Percentiles rank a stretch among this genome's conserved stretches.
Conservation (phyloP, 64 coral and sea anemone species). For the Cladopsammia gracilis region DNA sequence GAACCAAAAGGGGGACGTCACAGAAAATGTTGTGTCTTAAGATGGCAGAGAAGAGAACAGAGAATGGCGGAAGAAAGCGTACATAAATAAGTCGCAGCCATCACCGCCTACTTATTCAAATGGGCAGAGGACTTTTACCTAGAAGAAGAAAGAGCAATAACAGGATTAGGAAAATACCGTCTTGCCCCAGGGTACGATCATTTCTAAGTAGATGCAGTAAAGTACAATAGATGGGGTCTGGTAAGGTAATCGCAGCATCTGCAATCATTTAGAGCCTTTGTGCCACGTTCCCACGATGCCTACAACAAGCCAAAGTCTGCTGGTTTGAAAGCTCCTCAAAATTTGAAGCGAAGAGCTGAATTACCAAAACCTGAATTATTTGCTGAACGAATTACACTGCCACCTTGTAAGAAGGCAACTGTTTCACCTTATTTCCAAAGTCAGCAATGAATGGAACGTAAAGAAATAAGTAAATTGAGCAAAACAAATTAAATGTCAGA, state of each 20-base stretch:
- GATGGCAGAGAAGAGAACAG: too few relatives aligned
- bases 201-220: conserved; percentile 59
- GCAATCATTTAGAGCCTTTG: conserved; percentile 15
- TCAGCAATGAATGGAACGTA: conserved; percentile 39
- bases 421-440: conserved; percentile 42
- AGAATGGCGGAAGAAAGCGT: too few relatives aligned
- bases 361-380: conserved; percentile 60
- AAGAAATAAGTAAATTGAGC: neutral
- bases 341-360: conserved; percentile 39
- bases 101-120: too few relatives aligned
- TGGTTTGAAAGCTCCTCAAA: conserved; percentile 48
- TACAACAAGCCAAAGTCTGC: conserved; percentile 58
- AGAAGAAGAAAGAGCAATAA: conserved; percentile 36
- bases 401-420: conserved; percentile 36
- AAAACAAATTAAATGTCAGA: too few relatives aligned
- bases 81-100: too few relatives aligned
- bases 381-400: neutral
- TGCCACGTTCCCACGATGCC: conserved; percentile 24
- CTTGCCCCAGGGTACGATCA: conserved; percentile 61
- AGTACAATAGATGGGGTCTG: conserved; percentile 53
- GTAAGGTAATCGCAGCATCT: conserved; percentile 43
- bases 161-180: conserved; percentile 46
- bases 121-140: conserved; percentile 60
- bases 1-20: too few relatives aligned
- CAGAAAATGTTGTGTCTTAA: too few relatives aligned